A percentile compares a stretch with the other conserved stretches of the same genome.
Evolutionary conservation across 2,113 vertebrate species (phyloP).

Genomic region (Pedetes capensis): DNA sequence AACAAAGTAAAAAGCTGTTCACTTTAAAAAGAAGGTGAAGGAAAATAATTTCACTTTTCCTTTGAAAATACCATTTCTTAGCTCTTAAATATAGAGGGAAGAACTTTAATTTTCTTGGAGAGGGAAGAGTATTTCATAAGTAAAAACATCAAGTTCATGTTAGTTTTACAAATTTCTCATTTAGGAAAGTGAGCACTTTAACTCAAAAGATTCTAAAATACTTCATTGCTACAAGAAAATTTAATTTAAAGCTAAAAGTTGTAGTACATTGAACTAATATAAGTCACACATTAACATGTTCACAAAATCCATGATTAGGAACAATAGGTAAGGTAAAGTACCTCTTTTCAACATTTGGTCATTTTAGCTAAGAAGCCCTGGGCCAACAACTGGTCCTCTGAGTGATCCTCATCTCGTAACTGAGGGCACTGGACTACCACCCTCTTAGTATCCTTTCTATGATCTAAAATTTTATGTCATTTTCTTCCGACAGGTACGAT

Average conservation of each 20-base stretch:
- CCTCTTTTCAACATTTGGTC: not conserved
- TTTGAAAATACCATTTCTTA: slow-evolving; percentile 52
- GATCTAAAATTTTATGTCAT: not conserved
- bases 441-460: not conserved
- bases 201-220: slow-evolving; percentile 57
- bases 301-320: slow-evolving; percentile 34
- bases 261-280: not conserved
- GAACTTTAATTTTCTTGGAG: not conserved
- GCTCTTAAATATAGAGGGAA: slow-evolving; percentile 7
- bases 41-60: slow-evolving; percentile 46
- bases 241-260: slow-evolving; percentile 30
- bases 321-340: not conserved
- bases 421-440: not conserved
- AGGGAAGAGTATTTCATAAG: not conserved
- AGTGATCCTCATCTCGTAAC: not conserved
- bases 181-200: slow-evolving; percentile 42
- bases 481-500: not conserved
- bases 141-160: slow-evolving; percentile 57
- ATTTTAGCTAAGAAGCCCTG: not conserved
- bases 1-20: slow-evolving; percentile 13
- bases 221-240: slow-evolving; percentile 14
- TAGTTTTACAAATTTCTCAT: slow-evolving; percentile 54
- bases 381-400: not conserved
- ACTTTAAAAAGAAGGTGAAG: slow-evolving; percentile 41
- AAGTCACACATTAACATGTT: not conserved